A percentile compares a stretch with the other conserved stretches of the same genome.
Evolutionary conservation across 2,797 vertebrate species (phyloP).

Genomic region (Aldrovandia affinis): DNA sequence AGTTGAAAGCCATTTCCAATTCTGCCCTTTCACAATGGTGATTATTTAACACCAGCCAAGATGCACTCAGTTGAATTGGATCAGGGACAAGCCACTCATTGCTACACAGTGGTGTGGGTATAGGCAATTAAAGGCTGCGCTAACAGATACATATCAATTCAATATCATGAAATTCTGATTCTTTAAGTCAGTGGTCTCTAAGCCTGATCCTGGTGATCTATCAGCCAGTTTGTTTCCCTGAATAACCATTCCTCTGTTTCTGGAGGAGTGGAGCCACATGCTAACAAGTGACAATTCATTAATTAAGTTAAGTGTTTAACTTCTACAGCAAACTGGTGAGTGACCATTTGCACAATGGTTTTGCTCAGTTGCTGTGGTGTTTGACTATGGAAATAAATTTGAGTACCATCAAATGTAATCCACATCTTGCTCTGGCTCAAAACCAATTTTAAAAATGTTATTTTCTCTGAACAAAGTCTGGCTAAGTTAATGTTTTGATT

Average conservation of each 20-base stretch:
- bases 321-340: too few species aligned
- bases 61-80: slow-evolving; percentile 49
- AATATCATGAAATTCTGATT: slow-evolving; percentile 4
- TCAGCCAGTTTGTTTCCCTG: background rate
- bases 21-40: slow-evolving; percentile 50
- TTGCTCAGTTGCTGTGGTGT: background rate
- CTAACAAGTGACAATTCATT: background rate
- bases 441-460: background rate
- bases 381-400: background rate
- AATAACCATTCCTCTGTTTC: background rate
- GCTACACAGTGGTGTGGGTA: slow-evolving; percentile 37
- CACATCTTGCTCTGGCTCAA: background rate
- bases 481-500: too few species aligned
- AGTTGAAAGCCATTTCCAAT: slow-evolving; percentile 45
- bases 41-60: slow-evolving; percentile 49
- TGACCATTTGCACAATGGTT: too few species aligned
- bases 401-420: too few species aligned
- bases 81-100: slow-evolving; percentile 37
- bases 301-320: too few species aligned
- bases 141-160: background rate
- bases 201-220: background rate
- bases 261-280: background rate
- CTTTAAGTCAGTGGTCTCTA: background rate
- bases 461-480: background rate
- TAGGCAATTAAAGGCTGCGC: slow-evolving; percentile 39